These are phyloP conservation scores for Lepilemur ruficaudatus DNA, from an alignment of 2,797 vertebrate genomes.

Conservation along the genomic window DNA sequence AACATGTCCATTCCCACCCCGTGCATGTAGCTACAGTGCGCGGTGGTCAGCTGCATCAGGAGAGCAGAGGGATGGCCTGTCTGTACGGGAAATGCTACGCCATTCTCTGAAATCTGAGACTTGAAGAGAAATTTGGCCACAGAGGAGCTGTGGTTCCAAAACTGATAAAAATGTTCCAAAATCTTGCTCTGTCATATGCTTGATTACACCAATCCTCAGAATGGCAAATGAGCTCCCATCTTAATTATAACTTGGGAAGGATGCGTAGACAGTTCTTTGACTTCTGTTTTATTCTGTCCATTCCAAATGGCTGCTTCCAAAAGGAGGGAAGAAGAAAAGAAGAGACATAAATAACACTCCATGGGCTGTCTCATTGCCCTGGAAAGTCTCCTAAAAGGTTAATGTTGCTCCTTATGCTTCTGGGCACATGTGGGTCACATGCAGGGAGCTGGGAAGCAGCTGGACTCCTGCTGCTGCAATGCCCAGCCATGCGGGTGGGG, in stretches of 20 bases:
- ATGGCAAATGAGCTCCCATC: conserved; percentile 72
- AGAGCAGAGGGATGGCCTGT: background rate
- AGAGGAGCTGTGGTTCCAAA: conserved; percentile 34
- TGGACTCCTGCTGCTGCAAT: conserved; percentile 32
- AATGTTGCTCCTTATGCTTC: background rate
- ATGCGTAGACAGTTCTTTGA: conserved; percentile 59
- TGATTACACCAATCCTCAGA: conserved; percentile 44
- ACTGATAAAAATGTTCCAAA: conserved; percentile 53
- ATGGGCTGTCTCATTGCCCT: conserved; percentile 10
- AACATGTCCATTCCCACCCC: background rate
- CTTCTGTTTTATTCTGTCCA: conserved; percentile 59
- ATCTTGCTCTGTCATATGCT: conserved; percentile 51
- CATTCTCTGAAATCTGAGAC: conserved; percentile 49
- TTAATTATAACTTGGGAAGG: conserved; percentile 71
- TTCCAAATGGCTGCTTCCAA: conserved; percentile 7
- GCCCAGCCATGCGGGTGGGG: background rate
- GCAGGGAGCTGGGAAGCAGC: conserved; percentile 18
- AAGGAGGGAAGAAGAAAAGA: background rate
- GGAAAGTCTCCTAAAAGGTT: conserved; percentile 63
- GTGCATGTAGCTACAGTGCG: conserved; percentile 1
- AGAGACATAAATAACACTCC: conserved; percentile 16
- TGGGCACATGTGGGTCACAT: conserved; percentile 45
- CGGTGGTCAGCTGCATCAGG: conserved; percentile 39
- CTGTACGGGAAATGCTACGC: background rate
- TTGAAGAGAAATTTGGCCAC: background rate